Evolutionary conservation across 2,797 vertebrate species (phyloP), one percentile per base, ranked within the genome.

Genomic region (Etheostoma nigrum): DNA sequence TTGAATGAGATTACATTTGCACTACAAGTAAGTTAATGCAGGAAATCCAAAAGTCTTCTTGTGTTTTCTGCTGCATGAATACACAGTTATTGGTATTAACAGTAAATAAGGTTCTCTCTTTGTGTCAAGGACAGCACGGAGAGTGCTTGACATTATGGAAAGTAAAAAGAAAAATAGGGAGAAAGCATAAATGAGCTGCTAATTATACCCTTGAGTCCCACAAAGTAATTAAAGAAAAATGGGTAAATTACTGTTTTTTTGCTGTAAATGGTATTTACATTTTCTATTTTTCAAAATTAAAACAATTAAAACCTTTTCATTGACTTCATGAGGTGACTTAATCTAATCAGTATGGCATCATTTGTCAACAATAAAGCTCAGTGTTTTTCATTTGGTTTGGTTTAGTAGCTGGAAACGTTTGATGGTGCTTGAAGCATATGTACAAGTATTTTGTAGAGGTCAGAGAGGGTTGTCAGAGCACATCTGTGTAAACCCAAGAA

Each of bases 401-500:
- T 85, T 87, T 61, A 53, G 77, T 59, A 59, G 60, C 77, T 73
- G 73, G 48, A 83, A 72, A 76, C 64, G 54, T 83, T 47, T 76
- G 59, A 77, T 74, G 71, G 67, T 45, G 78, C 63, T 75, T 55
- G 60, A 82, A 81, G 81, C 44, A 18, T 27, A 33, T 23, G 27
- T 44, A 68, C 49, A 78, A 82, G 59, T 67, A 44, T 86, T 81
- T 77, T 76, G 51, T 53, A 63, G 78, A 72, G 79, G 83, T 86
- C 67, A 10, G 10, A 45, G 49, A 51, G 59, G 83, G 83, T 84
- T 75, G 23, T 71, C 73, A 25, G 79, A 6, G 44, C 88, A 89
- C 92, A 93, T 93, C 90, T 91, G 87, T 89, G 79, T 88, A 86
- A 87, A 85, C 87, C 76, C 19, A 61, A 81, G 74, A 67, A 72